Percentiles rank a stretch among this genome's conserved stretches.
phyloP scores from a whole-genome alignment of 2,113 vertebrate genomes.

The Halichoeres trimaculatus region DNA sequence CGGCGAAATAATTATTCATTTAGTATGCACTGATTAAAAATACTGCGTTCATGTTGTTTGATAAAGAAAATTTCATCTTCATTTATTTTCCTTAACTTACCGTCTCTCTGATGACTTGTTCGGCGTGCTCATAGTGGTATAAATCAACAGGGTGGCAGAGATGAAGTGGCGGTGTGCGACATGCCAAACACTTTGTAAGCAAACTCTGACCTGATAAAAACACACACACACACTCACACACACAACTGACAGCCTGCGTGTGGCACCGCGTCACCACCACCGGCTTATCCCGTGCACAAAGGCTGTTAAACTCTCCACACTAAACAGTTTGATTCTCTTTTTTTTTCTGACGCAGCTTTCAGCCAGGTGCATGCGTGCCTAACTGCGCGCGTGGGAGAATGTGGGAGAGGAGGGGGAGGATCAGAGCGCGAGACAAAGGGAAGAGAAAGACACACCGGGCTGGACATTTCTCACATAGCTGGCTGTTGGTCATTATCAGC shows the following conservation, averaged over 20 bases:
- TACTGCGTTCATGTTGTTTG: too few species aligned
- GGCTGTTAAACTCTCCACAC: not conserved
- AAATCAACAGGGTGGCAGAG: constrained; percentile 29
- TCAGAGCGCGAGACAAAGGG: constrained; percentile 18
- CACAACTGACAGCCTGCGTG: constrained; percentile 4
- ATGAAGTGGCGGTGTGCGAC: constrained; percentile 16
- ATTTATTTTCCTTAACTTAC: constrained; percentile 35
- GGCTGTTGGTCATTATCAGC: not conserved
- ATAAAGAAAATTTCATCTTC: not conserved
- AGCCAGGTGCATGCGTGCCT: constrained; percentile 27
- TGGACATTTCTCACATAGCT: constrained; percentile 35
- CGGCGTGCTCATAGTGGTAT: constrained; percentile 64
- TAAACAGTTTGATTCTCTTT: constrained; percentile 4
- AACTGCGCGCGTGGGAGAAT: not conserved
- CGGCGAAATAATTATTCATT: too few species aligned
- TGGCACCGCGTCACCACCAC: constrained; percentile 8
- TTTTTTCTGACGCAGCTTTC: constrained; percentile 36
- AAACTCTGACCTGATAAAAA: not conserved
- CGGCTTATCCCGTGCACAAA: constrained; percentile 34
- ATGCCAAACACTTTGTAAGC: not conserved
- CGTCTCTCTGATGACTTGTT: constrained; percentile 63
- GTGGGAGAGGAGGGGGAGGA: not conserved
- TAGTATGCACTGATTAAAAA: too few species aligned
- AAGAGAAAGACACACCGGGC: constrained; percentile 34
- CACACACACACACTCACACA: not conserved